Evolutionary conservation across 2,113 vertebrate genomes (phyloP), one percentile per base, ranked within the genome.

Genomic region (Cettia cetti): DNA sequence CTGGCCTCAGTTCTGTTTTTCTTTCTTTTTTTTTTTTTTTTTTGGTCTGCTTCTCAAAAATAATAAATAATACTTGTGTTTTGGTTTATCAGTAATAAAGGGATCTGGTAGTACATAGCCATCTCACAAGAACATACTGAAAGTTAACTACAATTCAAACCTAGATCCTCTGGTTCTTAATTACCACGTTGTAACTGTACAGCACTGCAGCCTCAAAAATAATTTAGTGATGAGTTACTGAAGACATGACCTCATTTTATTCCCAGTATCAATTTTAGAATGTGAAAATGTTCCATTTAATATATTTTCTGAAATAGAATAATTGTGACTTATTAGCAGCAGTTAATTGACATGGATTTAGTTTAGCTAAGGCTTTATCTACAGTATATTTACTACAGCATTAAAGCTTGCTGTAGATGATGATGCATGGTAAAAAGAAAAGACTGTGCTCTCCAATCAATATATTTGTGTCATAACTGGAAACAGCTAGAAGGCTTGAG

Each of bases 191-290:
- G 35, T 68, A 83, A 68, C 23, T 47, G 50, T 56, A 56, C 42
- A 83, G 76, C 66, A 60, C 64, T 54, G n/a, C 33, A 94, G 44
- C 33, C 56, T 88, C 81, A 83, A 59, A 92, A 90, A 71, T 83
- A 86, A 76, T 71, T 77, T 78, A 74, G 70, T 44, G 64, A 64
- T 60, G 75, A 95, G 26, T 68, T 74, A 40, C 40, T 64, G 80
- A 82, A 94, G 44, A 56, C 13, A 22, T 78, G 76, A 92, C 76
- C 85, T 95, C 39, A 64, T 94, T 96, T 94, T 59, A 75, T 65
- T 86, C 74, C 69, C 26, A 35, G 21, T 78, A 60, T 52, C 28
- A 90, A 4, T 52, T 81, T 84, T 56, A 59, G 52, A 65, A 57
- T 22, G 12, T 52, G 42, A 88, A 90, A 77, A 88, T 68, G 6